Conservation (phyloP, 2,113 vertebrate species). For the Corvus hawaiiensis region DNA sequence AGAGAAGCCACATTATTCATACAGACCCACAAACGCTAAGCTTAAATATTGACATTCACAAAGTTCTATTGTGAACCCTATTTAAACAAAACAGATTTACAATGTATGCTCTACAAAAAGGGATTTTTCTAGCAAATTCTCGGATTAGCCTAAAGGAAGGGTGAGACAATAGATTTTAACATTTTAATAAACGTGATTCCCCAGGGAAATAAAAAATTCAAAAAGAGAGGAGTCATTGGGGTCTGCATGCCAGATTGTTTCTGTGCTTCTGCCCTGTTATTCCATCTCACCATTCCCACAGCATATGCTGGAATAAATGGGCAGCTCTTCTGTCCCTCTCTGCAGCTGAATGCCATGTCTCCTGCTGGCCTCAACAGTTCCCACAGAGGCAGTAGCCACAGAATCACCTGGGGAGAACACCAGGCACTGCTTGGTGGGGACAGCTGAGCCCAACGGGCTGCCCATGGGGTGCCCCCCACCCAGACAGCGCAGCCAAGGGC, state of each 20-base stretch:
- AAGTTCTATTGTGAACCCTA: background rate
- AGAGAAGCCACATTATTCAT: background rate
- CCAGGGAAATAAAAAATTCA: background rate
- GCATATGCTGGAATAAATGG: background rate
- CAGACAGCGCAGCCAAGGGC: background rate
- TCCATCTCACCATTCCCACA: background rate
- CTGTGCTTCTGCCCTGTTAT: background rate
- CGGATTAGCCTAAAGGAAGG: conserved; percentile 37
- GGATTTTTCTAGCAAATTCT: conserved; percentile 12
- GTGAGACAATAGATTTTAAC: conserved; percentile 1
- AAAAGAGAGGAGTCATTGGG: background rate
- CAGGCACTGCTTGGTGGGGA: accelerated
- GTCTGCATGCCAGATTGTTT: conserved; percentile 8
- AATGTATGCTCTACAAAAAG: background rate
- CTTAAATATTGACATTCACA: conserved; percentile 19
- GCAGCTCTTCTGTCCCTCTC: background rate
- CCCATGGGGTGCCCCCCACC: background rate
- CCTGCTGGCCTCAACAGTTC: background rate
- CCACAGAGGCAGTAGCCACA: accelerated
- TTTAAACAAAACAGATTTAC: conserved; percentile 22
- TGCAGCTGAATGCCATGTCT: accelerated
- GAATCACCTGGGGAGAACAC: accelerated
- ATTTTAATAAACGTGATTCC: conserved; percentile 37
- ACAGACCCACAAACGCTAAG: background rate
- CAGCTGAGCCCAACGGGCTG: background rate